Evolutionary conservation across 2,113 vertebrate species (phyloP).

Genomic region (Rhipidura dahli): DNA sequence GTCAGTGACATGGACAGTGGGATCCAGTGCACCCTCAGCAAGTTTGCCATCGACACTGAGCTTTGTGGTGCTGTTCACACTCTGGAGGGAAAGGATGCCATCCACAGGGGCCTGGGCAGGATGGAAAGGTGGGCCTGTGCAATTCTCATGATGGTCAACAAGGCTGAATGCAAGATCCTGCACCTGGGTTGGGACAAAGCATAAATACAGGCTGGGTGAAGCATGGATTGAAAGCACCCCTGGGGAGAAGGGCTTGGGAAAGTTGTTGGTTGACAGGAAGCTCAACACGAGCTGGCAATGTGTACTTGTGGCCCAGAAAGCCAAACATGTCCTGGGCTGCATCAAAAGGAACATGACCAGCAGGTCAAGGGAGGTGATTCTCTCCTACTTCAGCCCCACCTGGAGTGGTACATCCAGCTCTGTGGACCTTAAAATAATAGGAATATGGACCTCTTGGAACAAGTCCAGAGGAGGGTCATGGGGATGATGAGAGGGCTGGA

Average conservation of each 20-base stretch:
- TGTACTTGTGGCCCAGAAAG: neutral
- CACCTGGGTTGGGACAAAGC: neutral
- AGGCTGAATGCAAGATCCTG: neutral
- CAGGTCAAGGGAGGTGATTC: neutral
- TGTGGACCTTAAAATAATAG: neutral
- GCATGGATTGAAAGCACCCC: neutral
- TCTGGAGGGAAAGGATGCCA: neutral
- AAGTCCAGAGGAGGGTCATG: neutral
- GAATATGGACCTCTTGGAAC: neutral
- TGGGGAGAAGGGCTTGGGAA: neutral
- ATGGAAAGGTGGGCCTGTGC: neutral
- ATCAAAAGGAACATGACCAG: neutral
- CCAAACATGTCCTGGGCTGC: neutral
- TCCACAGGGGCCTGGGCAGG: neutral
- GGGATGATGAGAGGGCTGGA: neutral
- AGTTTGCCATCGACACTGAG: neutral
- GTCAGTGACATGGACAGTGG: neutral
- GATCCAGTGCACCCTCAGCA: neutral
- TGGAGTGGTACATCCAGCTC: neutral
- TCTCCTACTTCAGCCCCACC: neutral
- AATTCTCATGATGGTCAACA: neutral
- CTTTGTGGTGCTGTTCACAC: neutral
- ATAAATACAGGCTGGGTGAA: neutral
- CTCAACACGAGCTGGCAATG: neutral
- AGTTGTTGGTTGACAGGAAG: neutral